Evolutionary conservation across 2,888 invertebrate species (phyloP).

Genomic region (Caenorhabditis imperialis): DNA sequence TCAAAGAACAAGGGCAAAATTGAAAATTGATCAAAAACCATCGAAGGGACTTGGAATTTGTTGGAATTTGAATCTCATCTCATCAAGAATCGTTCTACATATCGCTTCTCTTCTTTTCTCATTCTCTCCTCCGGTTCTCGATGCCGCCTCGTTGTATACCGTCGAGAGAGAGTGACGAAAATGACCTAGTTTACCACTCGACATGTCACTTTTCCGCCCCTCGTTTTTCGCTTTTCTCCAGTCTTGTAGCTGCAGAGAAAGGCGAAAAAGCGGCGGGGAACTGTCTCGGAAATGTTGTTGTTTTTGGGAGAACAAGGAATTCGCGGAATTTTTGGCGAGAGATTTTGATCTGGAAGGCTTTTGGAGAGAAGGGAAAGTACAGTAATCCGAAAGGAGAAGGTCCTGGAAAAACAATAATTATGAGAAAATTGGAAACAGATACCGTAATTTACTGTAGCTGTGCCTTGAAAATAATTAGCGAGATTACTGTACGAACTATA

Average conservation of each 20-base stretch:
- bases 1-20: background rate
- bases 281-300: too few species aligned
- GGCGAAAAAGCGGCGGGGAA: too few species aligned
- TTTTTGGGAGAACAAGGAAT: too few species aligned
- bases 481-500: too few species aligned
- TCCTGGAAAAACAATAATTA: too few species aligned
- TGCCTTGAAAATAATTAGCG: too few species aligned
- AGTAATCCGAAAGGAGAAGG: too few species aligned
- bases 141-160: background rate
- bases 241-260: background rate
- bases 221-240: background rate
- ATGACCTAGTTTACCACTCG: constrained; percentile 38
- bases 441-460: too few species aligned
- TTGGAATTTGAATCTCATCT: constrained; percentile 8
- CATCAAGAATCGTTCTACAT: constrained; percentile 19
- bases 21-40: constrained; percentile 9
- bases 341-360: too few species aligned
- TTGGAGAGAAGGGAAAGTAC: too few species aligned
- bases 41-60: background rate
- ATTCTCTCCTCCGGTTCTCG: constrained; percentile 7
- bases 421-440: too few species aligned
- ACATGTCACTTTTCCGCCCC: constrained; percentile 26
- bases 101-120: background rate
- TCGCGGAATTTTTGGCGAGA: too few species aligned
- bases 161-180: constrained; percentile 17